These are phyloP conservation scores for Festucalex cinctus DNA, from an alignment of 2,113 vertebrate genomes.

Conservation along the genomic window DNA sequence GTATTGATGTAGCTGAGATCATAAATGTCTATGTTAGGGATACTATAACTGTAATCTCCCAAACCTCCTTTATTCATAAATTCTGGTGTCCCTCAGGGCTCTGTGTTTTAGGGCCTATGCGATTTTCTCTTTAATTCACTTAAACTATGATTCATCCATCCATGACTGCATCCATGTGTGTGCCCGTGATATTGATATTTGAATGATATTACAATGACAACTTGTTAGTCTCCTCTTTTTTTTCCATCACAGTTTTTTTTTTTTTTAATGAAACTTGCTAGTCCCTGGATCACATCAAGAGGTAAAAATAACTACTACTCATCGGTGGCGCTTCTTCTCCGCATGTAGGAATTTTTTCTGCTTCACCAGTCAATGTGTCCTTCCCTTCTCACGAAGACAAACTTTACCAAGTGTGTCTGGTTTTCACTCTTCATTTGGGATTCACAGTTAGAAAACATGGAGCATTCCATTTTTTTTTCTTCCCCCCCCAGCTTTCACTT, in stretches of 20 bases:
- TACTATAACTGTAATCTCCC: neutral
- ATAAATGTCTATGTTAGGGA: too few species aligned
- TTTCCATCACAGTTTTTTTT: too few species aligned
- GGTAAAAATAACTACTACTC: neutral
- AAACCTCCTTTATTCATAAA: neutral
- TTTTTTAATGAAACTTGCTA: too few species aligned
- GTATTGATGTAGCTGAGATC: too few species aligned
- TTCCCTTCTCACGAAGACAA: neutral
- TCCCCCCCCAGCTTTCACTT: constrained; percentile 1
- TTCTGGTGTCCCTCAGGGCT: neutral
- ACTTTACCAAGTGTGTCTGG: constrained; percentile 17
- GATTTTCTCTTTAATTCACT: neutral
- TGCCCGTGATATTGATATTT: too few species aligned
- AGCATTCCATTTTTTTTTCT: constrained; percentile 33
- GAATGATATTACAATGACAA: too few species aligned
- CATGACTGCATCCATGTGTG: too few species aligned
- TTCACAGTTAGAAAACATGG: constrained; percentile 30
- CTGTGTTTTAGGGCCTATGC: neutral
- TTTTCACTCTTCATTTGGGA: constrained; percentile 50
- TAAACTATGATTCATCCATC: neutral
- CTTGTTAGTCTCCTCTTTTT: too few species aligned
- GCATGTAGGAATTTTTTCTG: neutral
- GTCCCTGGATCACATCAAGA: too few species aligned
- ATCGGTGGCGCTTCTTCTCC: neutral
- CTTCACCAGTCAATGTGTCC: neutral